Percentiles rank a stretch among this genome's conserved stretches.
Evolutionary conservation across 23 tunicate species (phyloP).

Genomic region (Botrylloides violaceus): DNA sequence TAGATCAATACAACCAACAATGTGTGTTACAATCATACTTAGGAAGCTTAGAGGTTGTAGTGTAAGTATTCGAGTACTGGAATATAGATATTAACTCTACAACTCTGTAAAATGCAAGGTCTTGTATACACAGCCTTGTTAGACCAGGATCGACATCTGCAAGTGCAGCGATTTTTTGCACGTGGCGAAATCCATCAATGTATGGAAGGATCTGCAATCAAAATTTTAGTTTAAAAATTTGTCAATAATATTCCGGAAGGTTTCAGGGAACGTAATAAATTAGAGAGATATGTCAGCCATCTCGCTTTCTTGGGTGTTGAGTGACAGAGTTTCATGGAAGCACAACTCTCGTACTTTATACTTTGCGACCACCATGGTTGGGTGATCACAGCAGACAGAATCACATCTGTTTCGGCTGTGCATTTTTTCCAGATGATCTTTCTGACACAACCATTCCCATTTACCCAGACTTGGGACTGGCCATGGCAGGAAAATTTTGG

Average conservation of each 20-base stretch:
- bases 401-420: too few species aligned
- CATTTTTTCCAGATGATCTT: too few species aligned
- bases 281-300: not conserved
- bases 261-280: not conserved
- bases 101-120: slow-evolving; percentile 57
- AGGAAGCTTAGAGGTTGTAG: slow-evolving; percentile 52
- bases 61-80: slow-evolving; percentile 76
- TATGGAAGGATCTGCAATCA: slow-evolving; percentile 58
- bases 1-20: not conserved
- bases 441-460: too few species aligned
- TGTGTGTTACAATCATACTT: slow-evolving; percentile 27
- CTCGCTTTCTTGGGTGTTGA: not conserved
- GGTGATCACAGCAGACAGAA: too few species aligned
- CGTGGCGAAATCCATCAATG: slow-evolving; percentile 91
- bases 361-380: too few species aligned
- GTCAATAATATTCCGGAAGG: too few species aligned
- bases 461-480: too few species aligned
- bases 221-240: too few species aligned
- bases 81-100: slow-evolving; percentile 72
- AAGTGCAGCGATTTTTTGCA: slow-evolving; percentile 65
- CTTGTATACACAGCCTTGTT: slow-evolving; percentile 65
- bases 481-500: too few species aligned
- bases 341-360: not conserved
- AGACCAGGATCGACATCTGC: slow-evolving; percentile 82
- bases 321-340: not conserved